phyloP scores from a whole-genome alignment of 2,797 vertebrate genomes.

The Momotus momota region DNA sequence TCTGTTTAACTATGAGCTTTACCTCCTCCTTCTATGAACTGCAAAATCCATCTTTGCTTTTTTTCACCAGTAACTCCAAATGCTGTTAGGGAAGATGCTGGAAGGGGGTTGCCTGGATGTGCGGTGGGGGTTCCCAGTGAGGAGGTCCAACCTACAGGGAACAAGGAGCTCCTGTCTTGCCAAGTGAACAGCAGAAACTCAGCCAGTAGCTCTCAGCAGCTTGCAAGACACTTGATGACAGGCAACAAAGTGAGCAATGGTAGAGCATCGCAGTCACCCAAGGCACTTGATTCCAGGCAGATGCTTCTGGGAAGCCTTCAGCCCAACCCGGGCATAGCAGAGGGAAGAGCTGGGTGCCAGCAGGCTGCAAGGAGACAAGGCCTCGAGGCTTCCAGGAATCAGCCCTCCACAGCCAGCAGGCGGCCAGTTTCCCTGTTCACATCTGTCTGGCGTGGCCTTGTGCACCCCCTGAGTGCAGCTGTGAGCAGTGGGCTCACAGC shows the following conservation, averaged over 20 bases:
- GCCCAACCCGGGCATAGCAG: background rate
- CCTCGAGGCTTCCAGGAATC: background rate
- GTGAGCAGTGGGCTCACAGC: background rate
- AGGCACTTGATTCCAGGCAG: background rate
- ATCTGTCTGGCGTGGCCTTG: accelerated
- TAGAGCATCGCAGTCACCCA: background rate
- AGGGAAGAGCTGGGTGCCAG: background rate
- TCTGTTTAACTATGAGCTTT: constrained; percentile 12
- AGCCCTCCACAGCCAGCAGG: background rate
- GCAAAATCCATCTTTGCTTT: background rate
- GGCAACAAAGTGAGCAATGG: accelerated
- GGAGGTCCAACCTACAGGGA: background rate
- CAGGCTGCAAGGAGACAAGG: background rate
- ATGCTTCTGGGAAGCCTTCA: background rate
- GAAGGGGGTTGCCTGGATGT: background rate
- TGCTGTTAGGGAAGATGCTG: background rate
- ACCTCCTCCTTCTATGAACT: background rate
- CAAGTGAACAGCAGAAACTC: background rate
- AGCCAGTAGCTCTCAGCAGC: background rate
- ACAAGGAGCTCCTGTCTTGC: background rate
- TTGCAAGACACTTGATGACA: background rate
- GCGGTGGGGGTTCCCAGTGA: background rate
- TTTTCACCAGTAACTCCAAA: background rate
- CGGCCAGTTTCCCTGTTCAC: accelerated
- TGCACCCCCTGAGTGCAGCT: background rate